These are phyloP conservation scores for Hipparchia sbordonii DNA, from an alignment of 2,888 invertebrate genomes.

Conservation along the genomic window DNA sequence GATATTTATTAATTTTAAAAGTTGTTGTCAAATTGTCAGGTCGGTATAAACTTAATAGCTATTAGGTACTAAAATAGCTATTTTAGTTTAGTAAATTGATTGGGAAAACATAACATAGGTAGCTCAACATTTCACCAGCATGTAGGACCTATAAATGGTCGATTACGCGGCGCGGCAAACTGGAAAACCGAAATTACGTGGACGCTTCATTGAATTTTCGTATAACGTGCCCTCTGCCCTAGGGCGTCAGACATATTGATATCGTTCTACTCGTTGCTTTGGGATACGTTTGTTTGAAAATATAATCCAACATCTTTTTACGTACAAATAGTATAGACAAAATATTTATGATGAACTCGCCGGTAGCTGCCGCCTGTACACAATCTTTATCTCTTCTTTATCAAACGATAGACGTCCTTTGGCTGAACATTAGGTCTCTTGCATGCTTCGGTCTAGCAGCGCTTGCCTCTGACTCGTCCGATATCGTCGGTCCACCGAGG, in stretches of 20 bases:
- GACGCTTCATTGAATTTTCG: constrained; percentile 76
- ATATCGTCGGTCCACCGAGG: no score
- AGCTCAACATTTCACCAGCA: constrained; percentile 11
- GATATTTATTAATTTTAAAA: no score
- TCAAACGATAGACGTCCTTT: no score
- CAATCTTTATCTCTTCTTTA: no score
- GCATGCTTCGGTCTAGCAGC: no score
- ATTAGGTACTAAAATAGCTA: not conserved
- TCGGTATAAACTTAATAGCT: no score
- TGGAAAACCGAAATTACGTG: constrained; percentile 79
- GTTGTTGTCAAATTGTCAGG: no score
- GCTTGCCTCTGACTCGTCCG: no score
- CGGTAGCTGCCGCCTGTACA: no score
- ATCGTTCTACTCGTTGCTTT: constrained; percentile 17
- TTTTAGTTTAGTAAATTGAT: not conserved
- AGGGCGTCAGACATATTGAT: constrained; percentile 37
- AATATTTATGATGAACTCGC: no score
- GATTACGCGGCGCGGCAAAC: constrained; percentile 60
- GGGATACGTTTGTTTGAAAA: constrained; percentile 13
- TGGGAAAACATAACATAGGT: constrained; percentile 4
- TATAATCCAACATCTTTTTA: not conserved
- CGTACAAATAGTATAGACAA: not conserved
- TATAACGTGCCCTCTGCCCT: constrained; percentile 60
- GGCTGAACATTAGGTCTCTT: no score
- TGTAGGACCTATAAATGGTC: constrained; percentile 27